phyloP scores from a whole-genome alignment of 2,797 vertebrate species.

The Phataginus tricuspis region DNA sequence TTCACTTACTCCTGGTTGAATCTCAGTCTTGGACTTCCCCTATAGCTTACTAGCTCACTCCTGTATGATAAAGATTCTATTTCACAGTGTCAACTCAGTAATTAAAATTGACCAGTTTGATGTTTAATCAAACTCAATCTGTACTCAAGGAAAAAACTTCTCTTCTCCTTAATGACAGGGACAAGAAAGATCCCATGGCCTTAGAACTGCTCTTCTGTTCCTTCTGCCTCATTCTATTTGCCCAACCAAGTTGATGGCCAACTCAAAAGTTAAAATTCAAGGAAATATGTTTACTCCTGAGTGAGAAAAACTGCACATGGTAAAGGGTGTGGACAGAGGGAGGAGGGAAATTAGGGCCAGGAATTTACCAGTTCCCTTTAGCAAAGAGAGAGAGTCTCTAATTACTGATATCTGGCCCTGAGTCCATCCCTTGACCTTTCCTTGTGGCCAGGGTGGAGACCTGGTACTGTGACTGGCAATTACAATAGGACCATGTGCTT shows the following conservation, averaged over 20 bases:
- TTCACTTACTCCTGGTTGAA: neutral
- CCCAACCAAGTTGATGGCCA: neutral
- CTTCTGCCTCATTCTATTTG: neutral
- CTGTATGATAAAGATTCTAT: neutral
- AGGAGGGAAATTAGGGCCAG: neutral
- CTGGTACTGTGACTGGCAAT: neutral
- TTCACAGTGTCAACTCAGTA: neutral
- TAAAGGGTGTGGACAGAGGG: neutral
- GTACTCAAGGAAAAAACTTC: neutral
- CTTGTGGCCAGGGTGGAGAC: neutral
- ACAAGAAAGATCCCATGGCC: neutral
- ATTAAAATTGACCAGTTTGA: neutral
- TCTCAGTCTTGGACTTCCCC: neutral
- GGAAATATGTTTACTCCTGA: neutral
- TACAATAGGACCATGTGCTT: neutral
- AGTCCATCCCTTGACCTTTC: neutral
- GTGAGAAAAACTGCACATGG: neutral
- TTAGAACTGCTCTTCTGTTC: neutral
- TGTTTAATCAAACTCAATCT: neutral
- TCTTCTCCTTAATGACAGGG: neutral
- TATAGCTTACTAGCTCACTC: neutral
- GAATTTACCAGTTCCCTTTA: neutral
- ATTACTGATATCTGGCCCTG: neutral
- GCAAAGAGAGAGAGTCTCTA: neutral
- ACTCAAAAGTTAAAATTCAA: neutral